Evolutionary conservation across 1,140 invertebrate species (phyloP).

Genomic region (Drosophila pectinifera): DNA sequence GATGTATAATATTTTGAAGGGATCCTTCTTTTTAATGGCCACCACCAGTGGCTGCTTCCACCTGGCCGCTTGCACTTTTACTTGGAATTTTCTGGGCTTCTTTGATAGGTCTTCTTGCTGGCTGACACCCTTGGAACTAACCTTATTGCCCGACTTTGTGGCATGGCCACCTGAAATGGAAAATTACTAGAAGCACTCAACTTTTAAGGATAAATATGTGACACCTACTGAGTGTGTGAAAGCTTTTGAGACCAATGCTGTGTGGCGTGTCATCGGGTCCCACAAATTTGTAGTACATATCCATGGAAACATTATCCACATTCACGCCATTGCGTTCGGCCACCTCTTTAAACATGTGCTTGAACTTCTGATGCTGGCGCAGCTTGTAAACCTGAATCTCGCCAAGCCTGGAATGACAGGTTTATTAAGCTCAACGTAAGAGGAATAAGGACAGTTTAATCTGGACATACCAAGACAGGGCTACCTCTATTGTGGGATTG

Average conservation of each 20-base stretch:
- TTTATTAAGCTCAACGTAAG: background rate
- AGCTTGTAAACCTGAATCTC: constrained; percentile 67
- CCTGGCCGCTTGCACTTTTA: constrained; percentile 69
- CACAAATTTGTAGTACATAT: constrained; percentile 57
- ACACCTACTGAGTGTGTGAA: constrained; percentile 66
- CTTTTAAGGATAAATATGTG: background rate
- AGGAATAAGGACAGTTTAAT: too few relatives aligned
- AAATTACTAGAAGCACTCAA: background rate
- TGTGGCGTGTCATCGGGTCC: constrained; percentile 56
- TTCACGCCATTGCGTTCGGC: constrained; percentile 60
- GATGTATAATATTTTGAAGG: constrained; percentile 72
- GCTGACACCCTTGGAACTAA: background rate
- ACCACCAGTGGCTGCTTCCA: constrained; percentile 69
- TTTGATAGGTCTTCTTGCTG: background rate
- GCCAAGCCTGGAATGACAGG: constrained; percentile 46
- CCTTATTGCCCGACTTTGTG: constrained; percentile 33
- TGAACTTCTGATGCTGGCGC: constrained; percentile 70
- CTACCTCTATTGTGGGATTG: constrained; percentile 64
- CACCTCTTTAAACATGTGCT: constrained; percentile 65
- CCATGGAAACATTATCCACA: constrained; percentile 53
- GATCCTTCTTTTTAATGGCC: constrained; percentile 55
- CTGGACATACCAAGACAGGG: constrained; percentile 53
- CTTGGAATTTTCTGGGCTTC: constrained; percentile 55
- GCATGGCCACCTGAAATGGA: constrained; percentile 54
- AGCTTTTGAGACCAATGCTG: constrained; percentile 58